These are phyloP conservation scores for Microcebus tavaratra DNA, from an alignment of 2,113 vertebrate species.

Conservation along the genomic window DNA sequence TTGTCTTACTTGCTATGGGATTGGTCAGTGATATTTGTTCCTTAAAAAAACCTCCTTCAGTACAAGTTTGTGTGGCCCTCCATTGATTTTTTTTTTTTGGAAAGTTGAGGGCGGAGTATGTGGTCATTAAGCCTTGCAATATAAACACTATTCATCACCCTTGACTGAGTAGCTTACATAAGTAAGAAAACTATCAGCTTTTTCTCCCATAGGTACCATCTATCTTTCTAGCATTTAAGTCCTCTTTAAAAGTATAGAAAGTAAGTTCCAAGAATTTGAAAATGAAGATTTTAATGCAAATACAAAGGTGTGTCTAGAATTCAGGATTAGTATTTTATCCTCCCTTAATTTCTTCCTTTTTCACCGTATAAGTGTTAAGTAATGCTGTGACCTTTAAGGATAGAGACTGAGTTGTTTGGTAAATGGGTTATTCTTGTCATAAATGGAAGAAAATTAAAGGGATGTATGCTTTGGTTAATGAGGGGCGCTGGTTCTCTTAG, in stretches of 20 bases:
- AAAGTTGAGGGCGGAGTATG: background rate
- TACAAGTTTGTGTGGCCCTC: background rate
- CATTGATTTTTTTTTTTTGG: background rate
- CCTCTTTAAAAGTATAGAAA: conserved; percentile 26
- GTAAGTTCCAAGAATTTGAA: conserved; percentile 20
- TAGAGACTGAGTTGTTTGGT: background rate
- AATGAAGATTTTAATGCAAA: conserved; percentile 26
- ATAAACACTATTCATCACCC: background rate
- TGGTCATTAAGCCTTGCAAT: conserved; percentile 10
- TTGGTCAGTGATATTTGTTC: background rate
- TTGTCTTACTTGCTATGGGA: background rate
- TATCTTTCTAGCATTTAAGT: background rate
- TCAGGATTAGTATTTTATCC: conserved; percentile 23
- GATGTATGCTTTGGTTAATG: background rate
- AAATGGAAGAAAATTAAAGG: conserved; percentile 17
- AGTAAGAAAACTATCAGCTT: background rate
- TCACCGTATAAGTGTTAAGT: background rate
- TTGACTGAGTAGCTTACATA: background rate
- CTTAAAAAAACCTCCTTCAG: background rate
- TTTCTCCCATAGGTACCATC: background rate
- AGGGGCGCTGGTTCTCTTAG: background rate
- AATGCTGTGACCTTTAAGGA: background rate
- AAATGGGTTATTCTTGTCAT: conserved; percentile 45
- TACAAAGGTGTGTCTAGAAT: background rate
- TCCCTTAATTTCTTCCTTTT: conserved; percentile 5